Percentiles rank a stretch among this genome's conserved stretches.
Evolutionary conservation across 2,888 invertebrate species (phyloP).

Genomic region (Endotricha flammealis): DNA sequence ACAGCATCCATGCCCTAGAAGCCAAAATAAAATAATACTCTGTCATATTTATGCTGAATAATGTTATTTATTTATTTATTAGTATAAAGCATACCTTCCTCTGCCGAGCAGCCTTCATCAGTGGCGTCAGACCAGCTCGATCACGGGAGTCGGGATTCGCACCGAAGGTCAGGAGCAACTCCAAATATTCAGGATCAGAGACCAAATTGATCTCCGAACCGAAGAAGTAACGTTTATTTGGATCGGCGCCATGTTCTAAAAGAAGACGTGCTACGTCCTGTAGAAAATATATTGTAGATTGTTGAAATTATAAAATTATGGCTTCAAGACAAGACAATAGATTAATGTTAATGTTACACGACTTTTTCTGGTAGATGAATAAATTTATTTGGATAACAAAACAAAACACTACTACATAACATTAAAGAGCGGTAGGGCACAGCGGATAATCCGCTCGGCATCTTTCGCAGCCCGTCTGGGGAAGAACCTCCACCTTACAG

Average conservation of each 20-base stretch:
- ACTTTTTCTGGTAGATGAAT: too few species aligned
- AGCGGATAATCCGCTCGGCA: too few species aligned
- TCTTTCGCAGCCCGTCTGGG: too few species aligned
- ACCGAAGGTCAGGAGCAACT: slow-evolving; percentile 89
- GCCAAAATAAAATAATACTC: neutral
- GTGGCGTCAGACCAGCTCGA: slow-evolving; percentile 90
- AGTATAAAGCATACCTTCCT: slow-evolving; percentile 74
- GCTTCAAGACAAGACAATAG: too few species aligned
- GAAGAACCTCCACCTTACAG: too few species aligned
- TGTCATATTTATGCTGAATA: neutral
- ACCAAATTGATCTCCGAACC: slow-evolving; percentile 94
- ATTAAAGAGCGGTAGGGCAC: too few species aligned
- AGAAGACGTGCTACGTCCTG: slow-evolving; percentile 83
- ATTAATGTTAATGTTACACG: too few species aligned
- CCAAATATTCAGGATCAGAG: slow-evolving; percentile 88
- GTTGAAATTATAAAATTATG: too few species aligned
- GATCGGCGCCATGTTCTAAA: slow-evolving; percentile 90
- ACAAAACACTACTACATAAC: too few species aligned
- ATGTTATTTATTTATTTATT: neutral
- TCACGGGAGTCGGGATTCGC: slow-evolving; percentile 93
- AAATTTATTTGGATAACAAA: too few species aligned
- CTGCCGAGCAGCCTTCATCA: slow-evolving; percentile 93
- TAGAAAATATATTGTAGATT: neutral
- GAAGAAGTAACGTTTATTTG: slow-evolving; percentile 94
- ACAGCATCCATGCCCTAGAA: slow-evolving; percentile 86